phyloP scores from a whole-genome alignment of 2,888 invertebrate genomes.

The Sarcophaga subvicina region DNA sequence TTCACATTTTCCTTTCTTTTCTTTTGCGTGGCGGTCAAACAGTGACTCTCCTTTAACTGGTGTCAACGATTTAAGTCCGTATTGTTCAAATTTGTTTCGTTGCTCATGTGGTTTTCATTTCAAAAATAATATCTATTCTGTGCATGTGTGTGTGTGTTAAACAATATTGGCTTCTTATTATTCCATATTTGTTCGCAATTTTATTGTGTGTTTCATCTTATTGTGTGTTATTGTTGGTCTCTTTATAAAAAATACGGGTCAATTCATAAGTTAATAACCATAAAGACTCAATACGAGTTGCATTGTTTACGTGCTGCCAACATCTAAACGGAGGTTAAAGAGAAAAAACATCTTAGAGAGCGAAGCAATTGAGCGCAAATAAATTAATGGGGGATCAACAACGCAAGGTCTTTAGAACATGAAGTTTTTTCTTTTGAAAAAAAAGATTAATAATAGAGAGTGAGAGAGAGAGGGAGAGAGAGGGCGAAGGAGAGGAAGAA shows the following conservation, averaged over 20 bases:
- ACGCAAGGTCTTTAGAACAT: too few species aligned
- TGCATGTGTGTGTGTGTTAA: constrained; percentile 15
- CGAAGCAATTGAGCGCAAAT: too few species aligned
- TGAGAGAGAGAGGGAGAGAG: too few species aligned
- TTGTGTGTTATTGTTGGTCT: not conserved
- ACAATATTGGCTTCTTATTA: constrained; percentile 58
- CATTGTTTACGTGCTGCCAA: constrained; percentile 45
- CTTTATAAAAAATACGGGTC: constrained; percentile 47
- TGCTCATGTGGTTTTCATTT: not conserved
- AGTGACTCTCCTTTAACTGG: constrained; percentile 38
- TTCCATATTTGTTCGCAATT: constrained; percentile 30
- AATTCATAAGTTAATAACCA: constrained; percentile 63
- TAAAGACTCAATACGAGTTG: constrained; percentile 50
- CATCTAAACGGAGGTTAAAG: not conserved
- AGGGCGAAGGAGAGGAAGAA: too few species aligned
- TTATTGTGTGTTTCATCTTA: not conserved
- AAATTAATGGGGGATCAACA: too few species aligned
- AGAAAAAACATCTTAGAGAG: too few species aligned
- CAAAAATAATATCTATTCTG: constrained; percentile 32
- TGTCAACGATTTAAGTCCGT: constrained; percentile 59
- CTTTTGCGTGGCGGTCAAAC: constrained; percentile 47
- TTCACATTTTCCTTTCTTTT: constrained; percentile 16
- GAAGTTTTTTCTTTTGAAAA: too few species aligned
- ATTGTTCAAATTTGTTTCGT: constrained; percentile 43
- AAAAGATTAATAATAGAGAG: too few species aligned